Conservation (phyloP, 2,797 vertebrate genomes). For the Micropoecilia bifurca region DNA sequence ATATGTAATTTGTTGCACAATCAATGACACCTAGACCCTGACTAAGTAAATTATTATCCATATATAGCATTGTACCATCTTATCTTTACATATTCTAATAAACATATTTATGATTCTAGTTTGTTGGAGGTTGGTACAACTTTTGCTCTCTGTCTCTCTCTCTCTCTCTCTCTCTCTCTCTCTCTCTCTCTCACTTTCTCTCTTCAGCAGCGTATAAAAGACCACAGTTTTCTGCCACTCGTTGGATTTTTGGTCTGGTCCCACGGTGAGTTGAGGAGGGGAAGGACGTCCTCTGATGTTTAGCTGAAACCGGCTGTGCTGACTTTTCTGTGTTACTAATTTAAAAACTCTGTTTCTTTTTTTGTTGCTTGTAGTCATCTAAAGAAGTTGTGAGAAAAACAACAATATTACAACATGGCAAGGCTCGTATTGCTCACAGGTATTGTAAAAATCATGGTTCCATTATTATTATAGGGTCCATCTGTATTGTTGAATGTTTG, state of each 20-base stretch:
- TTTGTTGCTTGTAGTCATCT: slow-evolving; percentile 15
- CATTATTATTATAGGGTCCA: not conserved
- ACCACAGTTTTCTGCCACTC: not conserved
- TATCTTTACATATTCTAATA: slow-evolving; percentile 41
- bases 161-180: not conserved
- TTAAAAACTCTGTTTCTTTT: not conserved
- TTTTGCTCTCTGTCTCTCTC: slow-evolving; percentile 5
- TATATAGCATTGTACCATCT: slow-evolving; percentile 22
- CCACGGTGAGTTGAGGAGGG: slow-evolving; percentile 41
- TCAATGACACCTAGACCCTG: not conserved
- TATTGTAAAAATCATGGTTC: not conserved
- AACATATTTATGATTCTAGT: slow-evolving; percentile 32
- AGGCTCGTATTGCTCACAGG: slow-evolving; percentile 69
- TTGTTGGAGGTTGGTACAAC: slow-evolving; percentile 1
- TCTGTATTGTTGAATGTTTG: not conserved
- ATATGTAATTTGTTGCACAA: not conserved
- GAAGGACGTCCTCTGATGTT: not conserved
- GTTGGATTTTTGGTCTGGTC: slow-evolving; percentile 22
- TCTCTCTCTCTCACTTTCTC: not conserved
- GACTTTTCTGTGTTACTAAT: not conserved
- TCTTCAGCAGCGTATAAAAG: slow-evolving; percentile 52
- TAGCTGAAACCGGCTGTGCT: not conserved
- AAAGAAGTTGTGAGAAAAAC: slow-evolving; percentile 16
- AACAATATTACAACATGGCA: slow-evolving; percentile 52
- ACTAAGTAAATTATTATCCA: slow-evolving; percentile 44